Base-by-base conservation (phyloP, 2,113 vertebrate species). In the Pseudolaguvia tuberculata region DNA sequence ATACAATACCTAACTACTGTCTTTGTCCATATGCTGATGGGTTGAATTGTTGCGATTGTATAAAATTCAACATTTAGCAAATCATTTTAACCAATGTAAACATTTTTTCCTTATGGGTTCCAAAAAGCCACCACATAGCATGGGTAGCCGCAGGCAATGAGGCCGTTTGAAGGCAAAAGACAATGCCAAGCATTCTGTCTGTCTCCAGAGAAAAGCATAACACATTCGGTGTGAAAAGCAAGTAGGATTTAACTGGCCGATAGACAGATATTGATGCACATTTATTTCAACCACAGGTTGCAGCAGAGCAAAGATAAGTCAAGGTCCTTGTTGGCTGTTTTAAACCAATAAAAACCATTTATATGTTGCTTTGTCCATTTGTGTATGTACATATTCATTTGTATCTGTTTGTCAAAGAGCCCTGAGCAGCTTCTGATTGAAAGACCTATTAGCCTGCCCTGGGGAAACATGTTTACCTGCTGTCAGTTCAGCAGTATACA, bases 381-480 rank as follows among this genome's bases (percentile, higher is more conserved):
- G 35, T 63, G 47, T 72, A 21, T 59, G 57, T 31, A 31, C 7
- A 18, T 45, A 63, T 77, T 77, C 50, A 61, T 71, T 70, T 55
- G 68, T 58, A 55, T 48, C 61, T 77, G 58, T 78, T 75, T 78
- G 61, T 75, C 68, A 78, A 66, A 76, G 52, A 77, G 48, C 56
- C 7, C 42, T 48, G 73, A 59, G n/a, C 52, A 23, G 21, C 57
- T 63, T 61, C 65, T 83, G 81, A 83, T 73, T 66, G 81, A 79
- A 82, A 77, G 72, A 63, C 63, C 74, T 78, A 79, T 80, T 79
- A 83, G 59, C 52, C 18, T 65, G 68, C 80, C 58, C 63, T 51
- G 70, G 70, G 70, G 80, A 83, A 71, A 77, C 80, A 62, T 80
- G 76, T 85, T 83, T 81, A 79, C 81, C 82, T 82, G 76, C 81